Evolutionary conservation across 1,140 invertebrate genomes (phyloP).

Genomic region (Brachionus manjavacas): DNA sequence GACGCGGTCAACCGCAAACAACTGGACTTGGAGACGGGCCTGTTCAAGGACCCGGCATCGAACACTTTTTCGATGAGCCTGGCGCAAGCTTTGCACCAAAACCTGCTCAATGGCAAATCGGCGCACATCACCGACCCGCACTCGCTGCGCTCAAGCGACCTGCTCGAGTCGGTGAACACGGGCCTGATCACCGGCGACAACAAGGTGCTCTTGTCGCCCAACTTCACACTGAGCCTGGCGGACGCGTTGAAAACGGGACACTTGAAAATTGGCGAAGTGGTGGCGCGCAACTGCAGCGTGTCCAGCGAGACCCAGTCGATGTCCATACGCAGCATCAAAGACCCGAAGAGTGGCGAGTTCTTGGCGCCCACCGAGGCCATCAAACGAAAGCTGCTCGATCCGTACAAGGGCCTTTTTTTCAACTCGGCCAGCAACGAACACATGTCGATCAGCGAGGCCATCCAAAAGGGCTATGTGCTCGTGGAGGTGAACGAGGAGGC

Average conservation of each 20-base stretch:
- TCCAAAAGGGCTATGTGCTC: constrained; percentile 48
- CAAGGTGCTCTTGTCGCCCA: not conserved
- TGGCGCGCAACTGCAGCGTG: not conserved
- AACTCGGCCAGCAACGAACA: constrained; percentile 48
- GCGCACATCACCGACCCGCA: not conserved
- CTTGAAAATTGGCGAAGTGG: not conserved
- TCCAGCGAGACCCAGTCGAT: constrained; percentile 69
- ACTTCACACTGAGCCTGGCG: not conserved
- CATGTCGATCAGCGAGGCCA: constrained; percentile 49
- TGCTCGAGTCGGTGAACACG: not conserved
- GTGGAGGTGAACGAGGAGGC: constrained; percentile 47
- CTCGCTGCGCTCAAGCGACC: not conserved
- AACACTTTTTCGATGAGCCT: not conserved
- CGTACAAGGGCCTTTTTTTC: constrained; percentile 45
- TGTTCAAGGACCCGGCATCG: not conserved
- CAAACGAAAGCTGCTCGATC: constrained; percentile 49
- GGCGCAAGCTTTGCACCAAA: not conserved
- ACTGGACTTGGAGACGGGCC: not conserved
- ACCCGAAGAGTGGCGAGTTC: constrained; percentile 66
- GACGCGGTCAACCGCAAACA: constrained; percentile 32
- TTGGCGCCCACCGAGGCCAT: constrained; percentile 76
- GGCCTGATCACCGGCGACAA: constrained; percentile 1
- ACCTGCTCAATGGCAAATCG: not conserved
- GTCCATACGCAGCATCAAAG: constrained; percentile 70
- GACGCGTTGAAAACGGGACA: constrained; percentile 26